Base-by-base conservation (phyloP, 2,113 vertebrate species). In the Ailurus styani region DNA sequence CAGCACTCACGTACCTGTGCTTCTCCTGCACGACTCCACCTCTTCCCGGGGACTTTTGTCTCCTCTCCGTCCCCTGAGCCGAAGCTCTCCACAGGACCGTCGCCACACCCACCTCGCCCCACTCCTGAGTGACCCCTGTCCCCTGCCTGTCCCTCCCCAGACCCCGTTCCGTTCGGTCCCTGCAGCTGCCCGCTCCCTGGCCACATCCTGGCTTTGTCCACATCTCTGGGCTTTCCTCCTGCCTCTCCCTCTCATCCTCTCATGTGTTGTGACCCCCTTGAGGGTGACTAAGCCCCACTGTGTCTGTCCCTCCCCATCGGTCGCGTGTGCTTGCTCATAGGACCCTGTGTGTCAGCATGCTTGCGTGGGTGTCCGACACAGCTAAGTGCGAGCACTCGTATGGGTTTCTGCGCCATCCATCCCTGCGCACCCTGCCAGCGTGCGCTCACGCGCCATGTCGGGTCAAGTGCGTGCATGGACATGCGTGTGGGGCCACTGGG, bases 361-460 rank as follows among this genome's bases (percentile, higher is more conserved):
- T 20, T n/a, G 29, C 12, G 0, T 7, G 14, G 62, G 18, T 13
- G 12, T 23, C 42, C 13, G 2, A 2, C 54, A 45, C 3, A 6
- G 31, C 50, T 70, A 29, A 2, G 54, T 8, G 21, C 5, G 29
- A 81, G 57, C 6, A 11, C 55, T 0, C 1, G 20, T 18, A 2
- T 40, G 5, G 4, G 6, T 21, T 5, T 72, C 57, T 14, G 77
- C 3, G 3, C 2, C 0, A 29, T 75, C 40, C 13, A 0, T 8
- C 54, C 18, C 14, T 13, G 5, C 1, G 52, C 45, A 4, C 2
- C 18, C 75, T 15, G 25, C 25, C 37, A 2, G 4, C 37, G 1
- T 20, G 25, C 0, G 0, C n/a, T n/a, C n/a, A n/a, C 4, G 2
- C 1, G 1, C 17, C 14, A 12, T 21, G 27, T 42, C 37, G 18